A percentile compares a stretch with the other conserved stretches of the same genome.
Evolutionary conservation across 2,797 vertebrate species (phyloP).

Genomic region (Arnoldichthys spilopterus): DNA sequence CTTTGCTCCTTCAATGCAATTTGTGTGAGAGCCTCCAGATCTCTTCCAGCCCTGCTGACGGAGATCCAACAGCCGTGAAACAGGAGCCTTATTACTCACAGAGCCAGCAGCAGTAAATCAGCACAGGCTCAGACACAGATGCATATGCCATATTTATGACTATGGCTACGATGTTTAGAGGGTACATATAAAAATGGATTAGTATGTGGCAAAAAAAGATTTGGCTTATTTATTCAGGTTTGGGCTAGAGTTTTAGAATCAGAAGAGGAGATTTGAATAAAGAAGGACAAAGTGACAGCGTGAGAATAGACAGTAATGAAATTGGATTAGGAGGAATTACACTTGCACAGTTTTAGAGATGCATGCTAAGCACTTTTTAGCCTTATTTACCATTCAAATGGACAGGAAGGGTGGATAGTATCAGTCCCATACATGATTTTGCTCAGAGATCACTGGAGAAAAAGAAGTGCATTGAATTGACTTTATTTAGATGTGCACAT

Average conservation of each 20-base stretch:
- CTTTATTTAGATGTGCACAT: not conserved
- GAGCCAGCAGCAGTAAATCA: slow-evolving; percentile 58
- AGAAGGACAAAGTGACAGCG: not conserved
- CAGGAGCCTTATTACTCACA: slow-evolving; percentile 63
- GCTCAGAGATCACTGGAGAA: not conserved
- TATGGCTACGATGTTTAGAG: slow-evolving; percentile 26
- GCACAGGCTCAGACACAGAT: slow-evolving; percentile 24
- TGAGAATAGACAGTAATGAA: not conserved
- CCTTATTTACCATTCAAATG: slow-evolving; percentile 2
- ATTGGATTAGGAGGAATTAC: not conserved
- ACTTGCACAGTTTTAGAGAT: not conserved
- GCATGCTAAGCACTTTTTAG: slow-evolving; percentile 2
- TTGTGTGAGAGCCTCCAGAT: slow-evolving; percentile 70
- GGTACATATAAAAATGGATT: slow-evolving; percentile 45
- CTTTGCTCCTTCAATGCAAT: slow-evolving; percentile 72
- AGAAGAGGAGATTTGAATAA: not conserved
- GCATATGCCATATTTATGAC: slow-evolving; percentile 48
- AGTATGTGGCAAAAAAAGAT: slow-evolving; percentile 23
- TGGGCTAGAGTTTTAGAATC: not conserved
- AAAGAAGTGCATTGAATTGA: not conserved
- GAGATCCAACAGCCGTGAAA: slow-evolving; percentile 64
- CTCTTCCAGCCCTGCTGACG: slow-evolving; percentile 59
- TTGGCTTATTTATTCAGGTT: slow-evolving; percentile 27
- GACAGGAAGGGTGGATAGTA: not conserved
- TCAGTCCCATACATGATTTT: not conserved